Base-by-base conservation (phyloP, 2,888 invertebrate species). In the Cephus pygmeus region DNA sequence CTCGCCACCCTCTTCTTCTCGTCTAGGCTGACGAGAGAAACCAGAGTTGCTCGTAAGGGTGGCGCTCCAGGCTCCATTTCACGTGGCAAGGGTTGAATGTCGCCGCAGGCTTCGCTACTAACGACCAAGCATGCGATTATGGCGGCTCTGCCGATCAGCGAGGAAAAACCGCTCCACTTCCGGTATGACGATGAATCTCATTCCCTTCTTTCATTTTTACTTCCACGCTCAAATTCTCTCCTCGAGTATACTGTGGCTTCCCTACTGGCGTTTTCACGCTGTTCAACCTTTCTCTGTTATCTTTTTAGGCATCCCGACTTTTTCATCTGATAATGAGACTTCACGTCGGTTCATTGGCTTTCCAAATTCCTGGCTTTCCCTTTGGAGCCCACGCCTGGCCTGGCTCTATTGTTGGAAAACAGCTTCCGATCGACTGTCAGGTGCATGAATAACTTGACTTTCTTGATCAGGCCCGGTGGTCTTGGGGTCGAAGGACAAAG, bases 381-480 rank as follows among this genome's bases (percentile, higher is more conserved):
- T 56, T 56, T 56, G 56, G 56, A 56, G 56, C 23, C 3, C 23
- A 23, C 6, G 23, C 9, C 9, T 56, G 56, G 2, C 23, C 56
- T 56, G 56, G 9, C 23, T 23, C 23, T 23, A 56, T 56, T 56
- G 23, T 56, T 2, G 23, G 23, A 56, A 56, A 23, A 23, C 9
- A 56, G 56, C 56, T 56, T 56, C 56, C 56, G 2, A 9, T 56
- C 56, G 56, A 23, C 56, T 89, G 89, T 89, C 89, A 88, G 81
- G 81, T 81, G 83, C 89, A 89, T 82, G 85, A 84, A 84, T 88
- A 85, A 88, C 87, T 88, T 87, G 85, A 88, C 88, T 88, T 88
- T 84, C 84, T 23, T 56, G 9, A 56, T 56, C 9, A 1, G 56
- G 56, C 23, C 23, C 23, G 2, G 23, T 56, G 56, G 23, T 56